Evolutionary conservation across 92 coral and sea anemone genomes (phyloP), one percentile per base, ranked within the genome.

Genomic region (Palythoa heliodiscus): DNA sequence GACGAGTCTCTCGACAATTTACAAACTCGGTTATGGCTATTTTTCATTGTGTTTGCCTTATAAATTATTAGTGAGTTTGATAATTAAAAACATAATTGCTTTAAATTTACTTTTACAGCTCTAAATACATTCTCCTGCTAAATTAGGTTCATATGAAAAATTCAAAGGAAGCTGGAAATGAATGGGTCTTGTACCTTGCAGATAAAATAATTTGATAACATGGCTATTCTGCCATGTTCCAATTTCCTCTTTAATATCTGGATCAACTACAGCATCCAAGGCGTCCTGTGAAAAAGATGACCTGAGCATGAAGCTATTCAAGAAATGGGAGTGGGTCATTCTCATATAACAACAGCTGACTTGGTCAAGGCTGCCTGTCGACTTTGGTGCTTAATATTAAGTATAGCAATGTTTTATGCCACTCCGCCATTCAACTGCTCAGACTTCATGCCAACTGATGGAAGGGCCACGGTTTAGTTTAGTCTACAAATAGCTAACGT

Each of bases 181-280:
- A 24, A 29, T 0, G 8, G 15, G 17, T 16, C 25, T 69, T 25
- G 15, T 86, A 96, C 99, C 98, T 95, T 96, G 99, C n/a, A 91
- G 71, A 71, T 93, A 79, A 20, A 96, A 83, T 43, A 95, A 86
- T 87, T 92, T 95, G 89, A 96, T 91, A 37, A 96, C 88, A 69
- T 92, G 93, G 70, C 93, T 89, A 67, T 93, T 92, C 90, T 94
- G 98, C 99, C 99, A 96, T 1, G 93, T 89, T 14, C 93, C 97
- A 64, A 96, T 86, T 88, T 90, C 93, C 8, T 91, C 78, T 43
- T 87, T 82, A 38, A 87, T 78, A 37, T 93, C 84, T 54, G 96
- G 95, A 66, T 89, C 97, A 75, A 86, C 85, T 60, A 95, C 80
- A 69, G 76, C 67, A 64, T 87, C 86, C 39, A 96, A 80, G 48